Conservation (phyloP, 2,888 invertebrate genomes). For the Craniophora ligustri region DNA sequence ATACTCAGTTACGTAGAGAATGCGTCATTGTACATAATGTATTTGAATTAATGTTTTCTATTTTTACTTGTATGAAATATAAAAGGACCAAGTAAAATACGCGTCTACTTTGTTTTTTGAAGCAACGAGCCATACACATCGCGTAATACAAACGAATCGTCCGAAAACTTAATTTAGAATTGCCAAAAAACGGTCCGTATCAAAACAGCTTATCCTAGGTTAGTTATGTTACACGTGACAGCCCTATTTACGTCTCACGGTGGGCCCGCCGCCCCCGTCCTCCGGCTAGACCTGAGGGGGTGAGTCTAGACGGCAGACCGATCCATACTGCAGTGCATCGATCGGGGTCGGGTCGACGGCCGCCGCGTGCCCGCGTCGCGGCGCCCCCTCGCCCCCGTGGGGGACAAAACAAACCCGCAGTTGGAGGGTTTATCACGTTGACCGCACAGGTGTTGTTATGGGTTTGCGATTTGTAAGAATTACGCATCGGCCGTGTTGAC, state of each 20-base stretch:
- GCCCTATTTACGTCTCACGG: slow-evolving; percentile 57
- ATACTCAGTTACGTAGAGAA: no score
- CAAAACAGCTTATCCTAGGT: slow-evolving; percentile 56
- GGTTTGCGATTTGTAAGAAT: slow-evolving; percentile 60
- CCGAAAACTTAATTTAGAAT: slow-evolving; percentile 3
- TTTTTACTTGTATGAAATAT: not conserved
- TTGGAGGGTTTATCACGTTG: slow-evolving; percentile 62
- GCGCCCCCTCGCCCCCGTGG: slow-evolving; percentile 53
- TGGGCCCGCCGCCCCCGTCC: slow-evolving; percentile 40
- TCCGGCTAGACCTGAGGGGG: slow-evolving; percentile 46
- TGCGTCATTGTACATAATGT: no score
- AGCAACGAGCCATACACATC: not conserved
- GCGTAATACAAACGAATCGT: not conserved
- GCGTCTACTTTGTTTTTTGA: not conserved
- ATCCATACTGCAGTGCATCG: slow-evolving; percentile 86
- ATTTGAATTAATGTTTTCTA: no score
- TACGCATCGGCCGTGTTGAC: slow-evolving; percentile 36
- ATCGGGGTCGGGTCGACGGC: slow-evolving; percentile 75
- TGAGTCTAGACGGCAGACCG: slow-evolving; percentile 85
- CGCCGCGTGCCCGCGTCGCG: slow-evolving; percentile 68
- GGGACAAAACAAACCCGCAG: slow-evolving; percentile 76
- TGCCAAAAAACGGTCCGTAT: slow-evolving; percentile 18
- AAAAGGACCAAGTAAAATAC: not conserved
- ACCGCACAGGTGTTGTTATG: slow-evolving; percentile 73
- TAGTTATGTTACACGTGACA: slow-evolving; percentile 57